Conservation (phyloP, 2,888 invertebrate genomes). For the Cryptocheilus praepositus region DNA sequence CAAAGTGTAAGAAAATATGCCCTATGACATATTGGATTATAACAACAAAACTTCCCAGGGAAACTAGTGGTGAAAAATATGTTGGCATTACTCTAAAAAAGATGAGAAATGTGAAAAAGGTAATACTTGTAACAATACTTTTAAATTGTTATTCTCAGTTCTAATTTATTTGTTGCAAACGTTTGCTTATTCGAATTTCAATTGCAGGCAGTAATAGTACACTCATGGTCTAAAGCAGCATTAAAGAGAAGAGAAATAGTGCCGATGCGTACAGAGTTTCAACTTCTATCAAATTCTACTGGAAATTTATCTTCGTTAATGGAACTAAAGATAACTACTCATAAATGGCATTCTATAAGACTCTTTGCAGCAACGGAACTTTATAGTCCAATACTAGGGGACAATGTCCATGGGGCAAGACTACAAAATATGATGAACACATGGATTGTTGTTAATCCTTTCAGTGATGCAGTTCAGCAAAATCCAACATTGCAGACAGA, state of each 20-base stretch:
- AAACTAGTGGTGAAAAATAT: constrained; percentile 38
- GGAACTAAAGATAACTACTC: constrained; percentile 63
- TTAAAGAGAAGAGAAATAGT: constrained; percentile 47
- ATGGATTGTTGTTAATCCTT: constrained; percentile 64
- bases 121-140: constrained; percentile 9
- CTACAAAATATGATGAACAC: constrained; percentile 66
- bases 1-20: constrained; percentile 19
- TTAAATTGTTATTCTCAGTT: background rate
- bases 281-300: constrained; percentile 56
- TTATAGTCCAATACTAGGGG: constrained; percentile 72
- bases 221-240: constrained; percentile 45
- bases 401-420: constrained; percentile 68
- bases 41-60: constrained; percentile 43
- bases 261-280: constrained; percentile 54
- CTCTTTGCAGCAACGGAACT: constrained; percentile 69
- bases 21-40: constrained; percentile 53
- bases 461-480: constrained; percentile 33
- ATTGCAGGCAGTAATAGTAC: constrained; percentile 56
- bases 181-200: background rate
- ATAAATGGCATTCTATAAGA: constrained; percentile 67
- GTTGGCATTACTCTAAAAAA: constrained; percentile 39
- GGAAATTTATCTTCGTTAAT: constrained; percentile 63
- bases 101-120: background rate
- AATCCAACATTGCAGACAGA: constrained; percentile 50
- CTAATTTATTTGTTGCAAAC: background rate